Base-by-base conservation (phyloP, 2,888 invertebrate species). In the Patella depressa region DNA sequence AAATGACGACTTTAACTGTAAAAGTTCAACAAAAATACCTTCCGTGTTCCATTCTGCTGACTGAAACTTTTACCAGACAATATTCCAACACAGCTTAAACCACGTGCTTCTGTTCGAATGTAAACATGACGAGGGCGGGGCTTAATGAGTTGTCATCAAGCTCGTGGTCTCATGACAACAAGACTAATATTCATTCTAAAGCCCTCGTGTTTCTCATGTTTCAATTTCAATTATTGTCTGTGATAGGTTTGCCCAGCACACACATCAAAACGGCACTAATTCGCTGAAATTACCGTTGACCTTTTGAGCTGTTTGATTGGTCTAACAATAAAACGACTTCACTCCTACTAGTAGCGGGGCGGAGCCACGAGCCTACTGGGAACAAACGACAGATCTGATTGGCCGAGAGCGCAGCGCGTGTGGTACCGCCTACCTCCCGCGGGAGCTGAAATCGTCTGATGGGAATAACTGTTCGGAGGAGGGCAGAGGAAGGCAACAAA, bases 401-500 rank as follows among this genome's bases (percentile, higher is more conserved):
- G 80, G 82, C 74, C 75, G 79, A 72, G 78, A 75, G 81, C 57
- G 73, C 77, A 76, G 80, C 77, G 78, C 74, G 57, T 70, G 76
- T 74, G 81, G 80, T 45, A 73, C 53, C 73, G 55, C 55, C 72
- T 76, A 57, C 78, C 73, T 80, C 84, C 79, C 81, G 74, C 74
- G 84, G 83, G 83, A 81, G 73, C 73, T 70, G 69, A 65, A 75
- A 71, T 70, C 75, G 83, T 80, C 83, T 76, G 76, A 79, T 82
- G 84, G 82, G 81, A 79, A 81, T 74, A 77, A 79, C 77, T 77
- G 80, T 77, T 76, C 74, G 79, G 80, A 74, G 81, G 80, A 82
- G 82, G 65, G 65, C 82, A 83, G 81, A 80, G 81, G 86, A 87
- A 86, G 85, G 88, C 88, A 89, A 89, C 89, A 89, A 89, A 89